These are phyloP conservation scores for Drosophila jambulina DNA, from an alignment of 1,140 invertebrate genomes.

Conservation along the genomic window DNA sequence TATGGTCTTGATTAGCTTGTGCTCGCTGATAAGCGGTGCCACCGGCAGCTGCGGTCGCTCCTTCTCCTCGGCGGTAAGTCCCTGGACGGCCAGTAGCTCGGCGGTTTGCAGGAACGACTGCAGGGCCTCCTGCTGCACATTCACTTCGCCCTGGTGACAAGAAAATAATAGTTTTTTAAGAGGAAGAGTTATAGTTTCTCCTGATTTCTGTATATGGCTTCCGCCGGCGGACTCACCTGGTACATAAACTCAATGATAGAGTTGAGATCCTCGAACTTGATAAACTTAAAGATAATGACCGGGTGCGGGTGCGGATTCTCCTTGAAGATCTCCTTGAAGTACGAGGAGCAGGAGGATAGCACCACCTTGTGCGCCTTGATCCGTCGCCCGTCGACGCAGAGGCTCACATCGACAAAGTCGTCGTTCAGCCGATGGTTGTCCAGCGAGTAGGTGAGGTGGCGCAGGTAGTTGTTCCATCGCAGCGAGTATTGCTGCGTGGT, in stretches of 20 bases:
- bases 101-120: constrained; percentile 94
- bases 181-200: neutral
- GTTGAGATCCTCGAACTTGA: constrained; percentile 92
- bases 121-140: constrained; percentile 94
- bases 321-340: constrained; percentile 93
- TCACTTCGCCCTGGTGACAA: constrained; percentile 91
- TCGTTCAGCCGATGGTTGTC: constrained; percentile 91
- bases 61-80: constrained; percentile 89
- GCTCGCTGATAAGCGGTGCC: constrained; percentile 76
- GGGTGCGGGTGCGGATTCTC: constrained; percentile 94
- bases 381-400: constrained; percentile 93
- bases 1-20: constrained; percentile 84
- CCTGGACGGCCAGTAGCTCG: constrained; percentile 94
- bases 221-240: constrained; percentile 73
- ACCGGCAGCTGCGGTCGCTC: constrained; percentile 79
- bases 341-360: constrained; percentile 93
- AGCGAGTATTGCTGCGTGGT: constrained; percentile 89
- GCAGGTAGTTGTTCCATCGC: constrained; percentile 91
- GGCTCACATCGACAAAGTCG: constrained; percentile 93
- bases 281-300: constrained; percentile 94
- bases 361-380: constrained; percentile 94
- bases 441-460: constrained; percentile 91
- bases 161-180: neutral
- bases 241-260: constrained; percentile 95
- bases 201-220: neutral